A percentile compares a stretch with the other conserved stretches of the same genome.
These are phyloP conservation scores for Nicator chloris DNA, from an alignment of 2,113 vertebrate genomes.

Conservation along the genomic window DNA sequence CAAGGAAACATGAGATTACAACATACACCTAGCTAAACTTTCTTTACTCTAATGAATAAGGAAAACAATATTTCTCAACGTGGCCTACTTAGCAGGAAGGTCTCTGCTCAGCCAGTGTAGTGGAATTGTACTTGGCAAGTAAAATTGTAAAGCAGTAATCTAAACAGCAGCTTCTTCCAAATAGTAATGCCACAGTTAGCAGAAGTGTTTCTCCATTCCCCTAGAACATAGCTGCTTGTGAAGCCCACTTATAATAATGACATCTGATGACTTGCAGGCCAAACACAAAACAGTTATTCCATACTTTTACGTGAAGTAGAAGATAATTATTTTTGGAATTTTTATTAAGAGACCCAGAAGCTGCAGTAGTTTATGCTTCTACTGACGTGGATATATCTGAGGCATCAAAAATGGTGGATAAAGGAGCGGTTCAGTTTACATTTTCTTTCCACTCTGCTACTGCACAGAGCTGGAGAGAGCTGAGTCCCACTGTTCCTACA, in stretches of 20 bases:
- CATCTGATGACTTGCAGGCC: not conserved
- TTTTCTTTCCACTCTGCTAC: slow-evolving; percentile 45
- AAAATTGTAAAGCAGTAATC: not conserved
- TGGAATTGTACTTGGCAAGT: not conserved
- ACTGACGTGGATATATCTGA: not conserved
- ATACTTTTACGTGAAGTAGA: not conserved
- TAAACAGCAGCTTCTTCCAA: not conserved
- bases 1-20: not conserved
- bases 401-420: not conserved
- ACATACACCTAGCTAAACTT: not conserved
- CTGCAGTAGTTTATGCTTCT: not conserved
- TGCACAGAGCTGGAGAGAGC: not conserved
- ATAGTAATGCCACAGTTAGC: not conserved
- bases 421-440: slow-evolving; percentile 1
- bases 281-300: not conserved
- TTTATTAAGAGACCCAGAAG: slow-evolving; percentile 14
- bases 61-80: not conserved
- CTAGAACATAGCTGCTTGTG: not conserved
- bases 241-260: not conserved
- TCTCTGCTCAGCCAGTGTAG: not conserved
- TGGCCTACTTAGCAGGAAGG: not conserved
- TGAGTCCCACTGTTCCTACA: slow-evolving; percentile 3
- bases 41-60: not conserved
- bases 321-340: slow-evolving; percentile 7
- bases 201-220: not conserved